Base-by-base conservation (phyloP, 2,888 invertebrate genomes). In the Sicus ferrugineus region DNA sequence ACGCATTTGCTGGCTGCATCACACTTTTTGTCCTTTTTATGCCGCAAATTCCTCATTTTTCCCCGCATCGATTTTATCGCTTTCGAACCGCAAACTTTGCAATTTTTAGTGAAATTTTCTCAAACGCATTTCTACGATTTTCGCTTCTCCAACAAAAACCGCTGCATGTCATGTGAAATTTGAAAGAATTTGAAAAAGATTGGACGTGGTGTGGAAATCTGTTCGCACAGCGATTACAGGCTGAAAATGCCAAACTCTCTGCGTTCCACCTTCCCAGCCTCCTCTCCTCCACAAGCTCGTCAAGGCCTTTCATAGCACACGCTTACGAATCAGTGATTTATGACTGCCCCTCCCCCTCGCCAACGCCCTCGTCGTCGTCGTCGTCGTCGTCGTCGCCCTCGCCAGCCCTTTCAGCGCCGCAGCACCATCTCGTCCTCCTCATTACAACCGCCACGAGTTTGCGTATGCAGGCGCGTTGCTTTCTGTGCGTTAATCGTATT, bases 401-500 rank as follows among this genome's bases (percentile, higher is more conserved):
- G 4, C 46, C 14, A 4, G 5, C 42, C 42, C 5, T 3, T 9
- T n/a, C 42, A 14, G n/a, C 42, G 3, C n/a, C n/a, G 16, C 6
- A 38, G 38, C 38, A 38, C 42, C 4, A n/a, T n/a, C n/a, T 42
- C 9, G 31, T 31, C 21, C 23, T n/a, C 3, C 34, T 16, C 34
- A 52, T 72, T 75, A 48, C 46, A 46, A 42, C 67, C 28, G 30
- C 54, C 65, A 34, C 11, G n/a, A n/a, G 46, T 56, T 14, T 7
- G n/a, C 50, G 56, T 31, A 3, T 58, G 30, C 42, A 34, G 58
- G 9, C 42, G 66, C 38, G 26, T 42, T 19, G 23, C 48, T 59
- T 65, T 54, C 30, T 62, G 69, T 81, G 82, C 80, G 79, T 83
- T 84, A 84, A 85, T 84, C 85, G 83, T 80, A 84, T 84, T 85